Conservation (phyloP, 2,888 invertebrate species). For the Stenichneumon culpator region DNA sequence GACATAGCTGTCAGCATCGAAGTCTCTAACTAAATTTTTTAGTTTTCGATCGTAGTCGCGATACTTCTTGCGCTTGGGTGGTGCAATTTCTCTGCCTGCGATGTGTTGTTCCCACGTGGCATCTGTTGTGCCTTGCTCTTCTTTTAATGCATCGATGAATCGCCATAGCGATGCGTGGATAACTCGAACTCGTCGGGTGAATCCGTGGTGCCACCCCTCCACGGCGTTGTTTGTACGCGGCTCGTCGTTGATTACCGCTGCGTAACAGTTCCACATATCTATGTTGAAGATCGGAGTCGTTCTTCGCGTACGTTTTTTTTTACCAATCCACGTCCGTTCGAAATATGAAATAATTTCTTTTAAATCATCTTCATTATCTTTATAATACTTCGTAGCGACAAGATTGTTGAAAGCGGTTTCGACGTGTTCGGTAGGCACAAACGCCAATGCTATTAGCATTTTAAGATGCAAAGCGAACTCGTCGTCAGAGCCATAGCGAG, state of each 20-base stretch:
- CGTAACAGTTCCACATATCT: slow-evolving; percentile 35
- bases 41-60: slow-evolving; percentile 21
- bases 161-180: slow-evolving; percentile 10
- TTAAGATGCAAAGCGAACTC: no score
- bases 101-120: neutral
- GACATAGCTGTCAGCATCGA: neutral
- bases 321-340: slow-evolving; percentile 18
- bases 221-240: slow-evolving; percentile 35
- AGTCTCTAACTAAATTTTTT: neutral
- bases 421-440: no score
- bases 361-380: neutral
- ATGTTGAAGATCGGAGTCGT: no score
- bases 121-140: slow-evolving; percentile 22
- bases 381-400: neutral
- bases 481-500: no score
- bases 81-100: slow-evolving; percentile 11
- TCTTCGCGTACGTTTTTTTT: neutral
- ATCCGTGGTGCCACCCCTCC: slow-evolving; percentile 22
- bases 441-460: no score
- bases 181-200: slow-evolving; percentile 14
- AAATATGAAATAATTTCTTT: neutral
- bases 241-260: slow-evolving; percentile 1
- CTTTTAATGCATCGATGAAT: slow-evolving; percentile 32
- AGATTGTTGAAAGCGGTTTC: neutral
- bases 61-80: slow-evolving; percentile 7